These are phyloP conservation scores for Onychostoma macrolepis DNA, from an alignment of 2,113 vertebrate genomes.

Conservation along the genomic window DNA sequence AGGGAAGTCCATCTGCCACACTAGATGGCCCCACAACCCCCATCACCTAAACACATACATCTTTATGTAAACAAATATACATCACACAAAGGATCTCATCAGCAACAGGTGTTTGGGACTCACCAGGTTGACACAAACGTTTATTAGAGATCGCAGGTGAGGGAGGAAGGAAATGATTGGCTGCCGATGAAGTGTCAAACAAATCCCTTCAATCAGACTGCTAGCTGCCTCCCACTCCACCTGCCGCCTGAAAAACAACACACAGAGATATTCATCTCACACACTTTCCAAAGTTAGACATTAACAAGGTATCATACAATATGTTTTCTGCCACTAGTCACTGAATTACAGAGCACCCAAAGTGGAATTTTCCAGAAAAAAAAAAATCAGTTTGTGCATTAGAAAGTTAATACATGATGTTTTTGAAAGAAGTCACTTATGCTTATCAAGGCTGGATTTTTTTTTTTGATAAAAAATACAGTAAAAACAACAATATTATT, in stretches of 20 bases:
- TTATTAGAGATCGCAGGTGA: conserved; percentile 98
- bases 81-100: neutral
- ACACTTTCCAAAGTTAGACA: neutral
- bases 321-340: conserved; percentile 2
- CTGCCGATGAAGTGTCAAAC: conserved; percentile 98
- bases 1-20: conserved; percentile 96
- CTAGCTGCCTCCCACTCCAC: conserved; percentile 99
- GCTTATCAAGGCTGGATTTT: neutral
- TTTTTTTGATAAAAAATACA: neutral
- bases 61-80: neutral
- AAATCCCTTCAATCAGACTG: conserved; percentile 99
- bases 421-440: neutral
- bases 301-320: neutral
- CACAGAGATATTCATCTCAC: conserved; percentile 34
- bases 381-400: neutral
- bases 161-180: conserved; percentile 99
- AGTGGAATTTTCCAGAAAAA: neutral
- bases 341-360: neutral
- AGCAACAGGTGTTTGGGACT: conserved; percentile 55
- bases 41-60: conserved; percentile 85
- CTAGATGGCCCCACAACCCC: conserved; percentile 98
- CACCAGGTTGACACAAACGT: conserved; percentile 99
- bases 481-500: neutral
- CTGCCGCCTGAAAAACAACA: conserved; percentile 86
- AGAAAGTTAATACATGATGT: neutral